phyloP scores from a whole-genome alignment of 2,888 invertebrate species.

The Notocelia uddmanniana region DNA sequence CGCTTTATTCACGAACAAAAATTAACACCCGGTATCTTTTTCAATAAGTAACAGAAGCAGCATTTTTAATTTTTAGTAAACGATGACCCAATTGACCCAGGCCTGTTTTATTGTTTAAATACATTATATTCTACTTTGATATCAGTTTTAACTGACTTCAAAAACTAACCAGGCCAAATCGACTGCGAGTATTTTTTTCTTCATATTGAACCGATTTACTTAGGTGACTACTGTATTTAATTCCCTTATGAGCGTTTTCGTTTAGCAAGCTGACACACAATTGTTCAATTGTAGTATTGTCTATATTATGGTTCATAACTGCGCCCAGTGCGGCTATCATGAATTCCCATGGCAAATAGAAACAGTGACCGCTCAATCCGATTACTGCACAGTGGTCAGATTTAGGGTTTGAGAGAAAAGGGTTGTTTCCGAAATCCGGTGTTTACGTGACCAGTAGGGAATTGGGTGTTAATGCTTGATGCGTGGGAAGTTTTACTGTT shows the following conservation, averaged over 20 bases:
- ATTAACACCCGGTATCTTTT: too few relatives aligned
- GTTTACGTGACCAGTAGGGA: conserved; percentile 41
- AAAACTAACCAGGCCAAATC: too few relatives aligned
- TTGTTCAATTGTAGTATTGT: conserved; percentile 11
- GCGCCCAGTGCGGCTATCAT: conserved; percentile 29
- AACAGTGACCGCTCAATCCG: conserved; percentile 55
- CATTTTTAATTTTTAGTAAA: too few relatives aligned
- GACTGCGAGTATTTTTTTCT: too few relatives aligned
- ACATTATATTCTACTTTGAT: too few relatives aligned
- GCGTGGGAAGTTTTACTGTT: conserved; percentile 33
- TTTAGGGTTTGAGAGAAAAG: conserved; percentile 48
- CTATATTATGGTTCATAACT: conserved; percentile 8
- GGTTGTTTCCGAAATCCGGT: conserved; percentile 49
- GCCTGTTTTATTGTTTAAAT: too few relatives aligned
- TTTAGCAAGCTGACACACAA: neutral
- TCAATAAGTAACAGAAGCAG: too few relatives aligned
- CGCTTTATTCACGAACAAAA: too few relatives aligned
- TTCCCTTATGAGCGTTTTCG: neutral
- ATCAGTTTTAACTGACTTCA: too few relatives aligned
- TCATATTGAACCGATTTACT: too few relatives aligned
- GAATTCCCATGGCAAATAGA: conserved; percentile 44
- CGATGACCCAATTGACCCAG: too few relatives aligned
- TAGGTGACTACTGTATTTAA: too few relatives aligned
- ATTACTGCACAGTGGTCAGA: conserved; percentile 63
- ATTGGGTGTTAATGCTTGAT: conserved; percentile 21